Evolutionary conservation across 2,888 invertebrate species (phyloP).

Genomic region (Xylota segnis): DNA sequence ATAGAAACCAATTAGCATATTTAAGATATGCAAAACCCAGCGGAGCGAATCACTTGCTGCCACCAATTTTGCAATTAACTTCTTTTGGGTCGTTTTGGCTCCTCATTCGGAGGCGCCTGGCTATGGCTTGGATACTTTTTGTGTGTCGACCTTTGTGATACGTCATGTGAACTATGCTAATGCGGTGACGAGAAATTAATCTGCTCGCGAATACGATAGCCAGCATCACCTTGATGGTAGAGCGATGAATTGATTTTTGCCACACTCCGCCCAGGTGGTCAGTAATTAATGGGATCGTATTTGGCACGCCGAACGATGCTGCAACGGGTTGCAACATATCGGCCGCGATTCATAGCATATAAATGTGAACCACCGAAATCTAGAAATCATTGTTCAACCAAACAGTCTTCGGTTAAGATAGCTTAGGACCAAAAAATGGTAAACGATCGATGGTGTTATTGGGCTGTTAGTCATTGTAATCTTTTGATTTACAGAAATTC

Average conservation of each 20-base stretch:
- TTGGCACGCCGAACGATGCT: conserved; percentile 11
- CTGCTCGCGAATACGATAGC: conserved; percentile 9
- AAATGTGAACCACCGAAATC: conserved; percentile 37
- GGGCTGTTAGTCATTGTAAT: not conserved
- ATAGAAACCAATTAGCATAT: not conserved
- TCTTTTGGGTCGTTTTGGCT: conserved; percentile 17
- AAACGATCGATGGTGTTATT: not conserved
- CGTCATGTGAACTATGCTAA: conserved; percentile 29
- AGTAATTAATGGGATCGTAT: conserved; percentile 8
- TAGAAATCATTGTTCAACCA: conserved; percentile 43
- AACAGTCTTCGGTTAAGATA: conserved; percentile 31
- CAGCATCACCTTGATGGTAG: conserved; percentile 38
- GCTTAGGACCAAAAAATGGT: conserved; percentile 40
- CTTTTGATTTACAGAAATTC: conserved; percentile 69
- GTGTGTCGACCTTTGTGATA: not conserved
- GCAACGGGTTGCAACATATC: conserved; percentile 30
- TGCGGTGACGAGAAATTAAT: not conserved
- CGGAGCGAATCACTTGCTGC: conserved; percentile 12
- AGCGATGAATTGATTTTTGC: conserved; percentile 10
- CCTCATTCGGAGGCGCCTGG: not conserved
- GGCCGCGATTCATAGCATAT: conserved; percentile 31
- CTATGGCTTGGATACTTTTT: not conserved
- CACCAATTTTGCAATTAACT: conserved; percentile 20
- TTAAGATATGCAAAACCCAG: not conserved
- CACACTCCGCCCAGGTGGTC: not conserved